Conservation (phyloP, 2,113 vertebrate species). For the Macquaria ambigua region DNA sequence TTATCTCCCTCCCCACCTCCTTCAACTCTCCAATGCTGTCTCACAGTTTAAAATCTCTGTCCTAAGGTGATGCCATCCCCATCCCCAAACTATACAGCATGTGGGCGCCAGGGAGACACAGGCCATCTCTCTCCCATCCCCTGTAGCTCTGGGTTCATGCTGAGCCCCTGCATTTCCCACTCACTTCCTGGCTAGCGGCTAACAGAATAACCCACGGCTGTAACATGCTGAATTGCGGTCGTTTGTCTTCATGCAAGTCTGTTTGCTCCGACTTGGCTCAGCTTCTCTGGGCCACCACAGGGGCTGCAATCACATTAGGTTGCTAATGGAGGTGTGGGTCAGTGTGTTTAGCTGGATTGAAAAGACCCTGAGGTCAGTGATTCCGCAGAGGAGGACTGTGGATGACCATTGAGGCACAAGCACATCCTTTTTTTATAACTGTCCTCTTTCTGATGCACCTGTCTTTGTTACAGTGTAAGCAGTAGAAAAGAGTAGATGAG, state of each 20-base stretch:
- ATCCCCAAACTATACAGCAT: background rate
- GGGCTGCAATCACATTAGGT: constrained; percentile 66
- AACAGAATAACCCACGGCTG: constrained; percentile 63
- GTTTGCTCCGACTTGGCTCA: constrained; percentile 56
- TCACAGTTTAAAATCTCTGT: background rate
- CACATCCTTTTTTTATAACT: background rate
- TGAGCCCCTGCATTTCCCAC: constrained; percentile 33
- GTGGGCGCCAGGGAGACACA: background rate
- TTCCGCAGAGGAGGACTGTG: background rate
- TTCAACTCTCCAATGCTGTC: background rate
- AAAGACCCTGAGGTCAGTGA: constrained; percentile 31
- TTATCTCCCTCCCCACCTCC: background rate
- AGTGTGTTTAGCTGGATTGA: constrained; percentile 44
- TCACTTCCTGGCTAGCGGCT: constrained; percentile 9
- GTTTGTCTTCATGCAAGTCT: constrained; percentile 73
- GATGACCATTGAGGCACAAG: constrained; percentile 5
- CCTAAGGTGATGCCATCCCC: constrained; percentile 5
- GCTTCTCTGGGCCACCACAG: constrained; percentile 50
- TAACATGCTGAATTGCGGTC: constrained; percentile 48
- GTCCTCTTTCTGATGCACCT: background rate
- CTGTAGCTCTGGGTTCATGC: constrained; percentile 59
- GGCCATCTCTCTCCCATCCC: constrained; percentile 29
- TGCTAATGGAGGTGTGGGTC: constrained; percentile 64
- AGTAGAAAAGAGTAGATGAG: background rate
- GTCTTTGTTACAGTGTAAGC: constrained; percentile 3